phyloP scores from a whole-genome alignment of 2,888 invertebrate genomes.

The Agriopis aurantiaria region DNA sequence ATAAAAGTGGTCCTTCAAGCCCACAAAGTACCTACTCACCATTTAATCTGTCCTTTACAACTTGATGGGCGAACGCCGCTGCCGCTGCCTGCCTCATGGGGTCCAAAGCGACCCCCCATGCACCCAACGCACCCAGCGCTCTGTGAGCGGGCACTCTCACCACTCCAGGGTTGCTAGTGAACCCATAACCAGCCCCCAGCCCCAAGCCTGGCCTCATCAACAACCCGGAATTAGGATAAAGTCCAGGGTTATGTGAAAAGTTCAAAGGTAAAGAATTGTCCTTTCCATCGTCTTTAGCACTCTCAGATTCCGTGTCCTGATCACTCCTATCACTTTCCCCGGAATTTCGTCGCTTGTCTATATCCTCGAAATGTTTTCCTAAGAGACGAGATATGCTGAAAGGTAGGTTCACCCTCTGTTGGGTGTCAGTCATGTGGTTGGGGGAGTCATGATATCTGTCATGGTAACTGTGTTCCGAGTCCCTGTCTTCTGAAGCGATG shows the following conservation, averaged over 20 bases:
- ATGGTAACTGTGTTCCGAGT: slow-evolving; percentile 85
- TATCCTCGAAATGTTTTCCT: slow-evolving; percentile 91
- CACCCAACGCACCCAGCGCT: slow-evolving; percentile 82
- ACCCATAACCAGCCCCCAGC: slow-evolving; percentile 84
- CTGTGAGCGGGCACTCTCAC: slow-evolving; percentile 94
- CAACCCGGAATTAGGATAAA: slow-evolving; percentile 75
- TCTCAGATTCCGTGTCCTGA: slow-evolving; percentile 82
- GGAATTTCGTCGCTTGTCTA: slow-evolving; percentile 82
- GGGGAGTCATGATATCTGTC: slow-evolving; percentile 81
- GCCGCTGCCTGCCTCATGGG: slow-evolving; percentile 89
- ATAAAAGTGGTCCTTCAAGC: not conserved
- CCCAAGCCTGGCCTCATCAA: slow-evolving; percentile 79
- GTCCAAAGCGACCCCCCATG: slow-evolving; percentile 87
- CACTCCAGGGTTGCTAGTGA: slow-evolving; percentile 90
- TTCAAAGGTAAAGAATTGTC: slow-evolving; percentile 74
- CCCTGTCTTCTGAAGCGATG: slow-evolving; percentile 84
- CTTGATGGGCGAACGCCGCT: slow-evolving; percentile 92
- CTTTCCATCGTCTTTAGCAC: slow-evolving; percentile 79
- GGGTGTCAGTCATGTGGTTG: slow-evolving; percentile 81
- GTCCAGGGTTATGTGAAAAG: slow-evolving; percentile 76
- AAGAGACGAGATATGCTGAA: slow-evolving; percentile 94
- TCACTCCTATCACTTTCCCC: slow-evolving; percentile 83
- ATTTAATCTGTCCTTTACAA: slow-evolving; percentile 93
- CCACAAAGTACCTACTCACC: slow-evolving; percentile 84
- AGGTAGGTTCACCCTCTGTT: slow-evolving; percentile 87